Evolutionary conservation across 2,888 invertebrate genomes (phyloP).

Genomic region (Cepaea hortensis): DNA sequence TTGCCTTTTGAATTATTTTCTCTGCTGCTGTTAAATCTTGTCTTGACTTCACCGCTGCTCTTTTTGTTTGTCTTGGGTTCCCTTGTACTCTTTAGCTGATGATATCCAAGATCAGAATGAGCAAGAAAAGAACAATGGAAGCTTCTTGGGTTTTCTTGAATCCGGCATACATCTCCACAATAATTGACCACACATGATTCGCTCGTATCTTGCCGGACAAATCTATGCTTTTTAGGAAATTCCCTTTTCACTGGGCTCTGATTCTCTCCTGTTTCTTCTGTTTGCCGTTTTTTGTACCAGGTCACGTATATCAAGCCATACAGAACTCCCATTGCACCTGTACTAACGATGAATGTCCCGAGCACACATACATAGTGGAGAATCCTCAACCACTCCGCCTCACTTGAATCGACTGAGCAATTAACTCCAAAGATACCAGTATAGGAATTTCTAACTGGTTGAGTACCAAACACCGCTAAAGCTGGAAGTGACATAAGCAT

Average conservation of each 20-base stretch:
- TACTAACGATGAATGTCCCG: conserved; percentile 57
- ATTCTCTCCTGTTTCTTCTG: conserved; percentile 59
- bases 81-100: conserved; percentile 41
- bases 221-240: conserved; percentile 53
- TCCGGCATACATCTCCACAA: conserved; percentile 33
- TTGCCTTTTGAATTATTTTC: too few species aligned
- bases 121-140: conserved; percentile 23
- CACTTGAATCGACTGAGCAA: conserved; percentile 60
- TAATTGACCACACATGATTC: conserved; percentile 47
- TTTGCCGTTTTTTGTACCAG: conserved; percentile 57
- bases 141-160: conserved; percentile 17
- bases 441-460: conserved; percentile 53
- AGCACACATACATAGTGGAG: conserved; percentile 61
- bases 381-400: conserved; percentile 52
- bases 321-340: conserved; percentile 57
- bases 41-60: too few species aligned
- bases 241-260: conserved; percentile 45
- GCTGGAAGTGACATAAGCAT: conserved; percentile 61
- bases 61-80: conserved; percentile 33
- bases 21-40: too few species aligned
- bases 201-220: conserved; percentile 51
- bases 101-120: conserved; percentile 32
- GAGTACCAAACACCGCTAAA: conserved; percentile 59
- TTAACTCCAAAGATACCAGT: conserved; percentile 56
- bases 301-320: conserved; percentile 62